Base-by-base conservation (phyloP, 35 echinoderm and acorn worm genomes). In the Acanthaster planci region DNA sequence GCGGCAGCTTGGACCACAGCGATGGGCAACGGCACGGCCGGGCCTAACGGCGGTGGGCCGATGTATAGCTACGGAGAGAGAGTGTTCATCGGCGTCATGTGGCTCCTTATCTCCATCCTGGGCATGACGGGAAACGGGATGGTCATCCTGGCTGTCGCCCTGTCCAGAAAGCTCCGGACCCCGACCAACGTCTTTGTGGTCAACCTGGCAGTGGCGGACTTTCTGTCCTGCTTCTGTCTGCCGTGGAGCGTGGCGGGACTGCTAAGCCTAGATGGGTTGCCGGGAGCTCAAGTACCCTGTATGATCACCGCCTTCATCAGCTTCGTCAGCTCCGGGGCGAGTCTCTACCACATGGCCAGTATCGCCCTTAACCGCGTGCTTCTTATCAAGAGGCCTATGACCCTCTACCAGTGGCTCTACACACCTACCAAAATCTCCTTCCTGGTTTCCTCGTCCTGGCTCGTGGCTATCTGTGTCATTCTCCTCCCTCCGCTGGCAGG, bases 161-260 rank as follows among this genome's bases (percentile, higher is more conserved):
- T 89, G 1, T 89, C 92, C 37, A 80, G 64, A 37, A 85, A 82
- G 34, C 84, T 94, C 5, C 57, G 92, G 37, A 94, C 92, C 4
- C 80, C 89, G 16, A 94, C 92, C 12, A 94, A 94, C 35, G 92
- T 86, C 16, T 94, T 90, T 72, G 87, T 94, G 8, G 92, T 94
- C 40, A 94, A 94, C 60, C 38, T 94, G 32, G 87, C 87, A 2
- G 82, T 94, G 36, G 87, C 92, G 3, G 92, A 94, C 38, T 82
- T 89, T 8, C 37, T 94, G 17, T 86, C 92, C 6, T 86, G 82
- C 22, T 40, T 94, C 8, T 81, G 75, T 79, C 60, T 94, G 15
- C 92, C 92, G 32, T 94, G 86, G 81, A 89, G 83, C 34, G 58
- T 87, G 4, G 86, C 92, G 19, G 90, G 76, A 22, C 40, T 97